phyloP scores from a whole-genome alignment of 2,797 vertebrate genomes.

The Crocidura indochinensis region DNA sequence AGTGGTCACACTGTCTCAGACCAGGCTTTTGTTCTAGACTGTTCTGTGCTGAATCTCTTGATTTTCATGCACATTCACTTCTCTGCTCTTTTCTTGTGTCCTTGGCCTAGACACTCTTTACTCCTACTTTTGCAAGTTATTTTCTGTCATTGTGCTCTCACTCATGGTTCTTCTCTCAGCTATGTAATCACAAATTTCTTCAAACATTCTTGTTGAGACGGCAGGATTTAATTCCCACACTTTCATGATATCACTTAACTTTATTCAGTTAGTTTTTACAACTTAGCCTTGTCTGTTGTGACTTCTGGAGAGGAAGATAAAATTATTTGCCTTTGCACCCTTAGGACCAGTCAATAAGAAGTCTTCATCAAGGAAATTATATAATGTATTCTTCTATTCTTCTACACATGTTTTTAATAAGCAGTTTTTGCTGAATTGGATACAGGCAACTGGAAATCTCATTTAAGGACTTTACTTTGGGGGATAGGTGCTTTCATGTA shows the following conservation, averaged over 20 bases:
- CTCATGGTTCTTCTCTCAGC: neutral
- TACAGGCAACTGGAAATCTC: constrained; percentile 26
- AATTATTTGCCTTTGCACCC: neutral
- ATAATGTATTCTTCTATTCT: neutral
- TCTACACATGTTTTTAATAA: constrained; percentile 23
- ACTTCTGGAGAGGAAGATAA: neutral
- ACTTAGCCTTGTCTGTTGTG: neutral
- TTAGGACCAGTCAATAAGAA: constrained; percentile 7
- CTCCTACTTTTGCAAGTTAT: neutral
- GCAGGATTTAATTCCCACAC: neutral
- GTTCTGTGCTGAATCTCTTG: neutral
- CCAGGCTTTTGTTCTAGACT: neutral
- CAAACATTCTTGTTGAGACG: neutral
- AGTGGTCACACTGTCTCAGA: too few relatives aligned
- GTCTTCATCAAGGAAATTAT: constrained; percentile 6
- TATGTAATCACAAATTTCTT: neutral
- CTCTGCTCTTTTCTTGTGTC: neutral
- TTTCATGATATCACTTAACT: neutral
- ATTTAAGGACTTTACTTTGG: constrained; percentile 30
- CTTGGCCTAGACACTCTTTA: neutral
- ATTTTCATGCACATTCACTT: neutral
- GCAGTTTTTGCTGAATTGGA: neutral
- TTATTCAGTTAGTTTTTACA: neutral
- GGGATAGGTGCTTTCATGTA: neutral
- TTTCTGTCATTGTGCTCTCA: neutral